These are phyloP conservation scores for Sarcophaga variegata DNA, from an alignment of 2,888 invertebrate species.

Conservation along the genomic window DNA sequence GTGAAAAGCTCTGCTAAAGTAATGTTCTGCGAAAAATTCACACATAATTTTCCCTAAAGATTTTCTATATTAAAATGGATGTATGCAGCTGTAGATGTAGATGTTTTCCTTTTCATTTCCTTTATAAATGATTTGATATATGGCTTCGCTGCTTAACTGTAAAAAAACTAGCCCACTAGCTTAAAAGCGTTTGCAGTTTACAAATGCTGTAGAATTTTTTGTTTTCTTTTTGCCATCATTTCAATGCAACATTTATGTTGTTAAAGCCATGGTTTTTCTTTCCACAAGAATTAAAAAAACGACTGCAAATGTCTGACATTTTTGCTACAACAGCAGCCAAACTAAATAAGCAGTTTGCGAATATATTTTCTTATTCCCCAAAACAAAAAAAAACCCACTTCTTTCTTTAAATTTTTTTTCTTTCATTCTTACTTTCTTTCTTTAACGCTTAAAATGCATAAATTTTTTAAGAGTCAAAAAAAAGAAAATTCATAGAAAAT, in stretches of 20 bases:
- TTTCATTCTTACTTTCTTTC: neutral
- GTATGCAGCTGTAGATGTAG: too few relatives aligned
- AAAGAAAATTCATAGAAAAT: neutral
- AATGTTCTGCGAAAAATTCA: conserved; percentile 48
- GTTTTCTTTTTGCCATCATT: conserved; percentile 13
- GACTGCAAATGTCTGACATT: neutral
- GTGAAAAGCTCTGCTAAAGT: conserved; percentile 31
- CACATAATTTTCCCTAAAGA: conserved; percentile 60
- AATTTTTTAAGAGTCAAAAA: conserved; percentile 46
- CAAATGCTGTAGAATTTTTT: neutral
- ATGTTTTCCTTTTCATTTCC: conserved; percentile 56
- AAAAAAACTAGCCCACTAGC: conserved; percentile 1
- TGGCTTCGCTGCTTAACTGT: conserved; percentile 41
- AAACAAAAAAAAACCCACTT: neutral
- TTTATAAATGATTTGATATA: conserved; percentile 65
- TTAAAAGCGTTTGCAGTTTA: neutral
- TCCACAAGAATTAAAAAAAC: conserved; percentile 5
- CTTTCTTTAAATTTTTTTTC: too few relatives aligned
- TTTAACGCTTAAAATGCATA: conserved; percentile 28
- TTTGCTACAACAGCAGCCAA: conserved; percentile 27
- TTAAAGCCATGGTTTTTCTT: neutral
- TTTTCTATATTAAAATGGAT: conserved; percentile 26
- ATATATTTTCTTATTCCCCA: neutral
- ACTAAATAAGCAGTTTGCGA: conserved; percentile 37
- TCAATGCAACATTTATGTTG: conserved; percentile 47